Base-by-base conservation (phyloP, 2,797 vertebrate species). In the Notamacropus eugenii region DNA sequence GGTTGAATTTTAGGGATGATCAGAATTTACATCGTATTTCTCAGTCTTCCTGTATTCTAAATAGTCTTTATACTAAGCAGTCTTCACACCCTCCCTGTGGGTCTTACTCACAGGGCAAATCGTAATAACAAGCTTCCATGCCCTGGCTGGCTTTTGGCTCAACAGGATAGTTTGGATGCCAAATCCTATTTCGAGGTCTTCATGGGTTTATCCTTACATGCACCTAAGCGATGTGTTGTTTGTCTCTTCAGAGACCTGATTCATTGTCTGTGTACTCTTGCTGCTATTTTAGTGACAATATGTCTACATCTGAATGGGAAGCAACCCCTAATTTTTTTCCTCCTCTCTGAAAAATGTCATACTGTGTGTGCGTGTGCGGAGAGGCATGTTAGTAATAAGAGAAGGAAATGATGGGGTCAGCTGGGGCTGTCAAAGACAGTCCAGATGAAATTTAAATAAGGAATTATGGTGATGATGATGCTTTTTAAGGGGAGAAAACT, bases 81-180 rank as follows among this genome's bases (percentile, higher is more conserved):
- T 91, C 95, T 97, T 93, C 97, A 96, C 96, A 97, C 96, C 92
- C 96, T 97, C 97, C 96, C 97, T 92, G 96, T 46, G 54, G 97
- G 96, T 95, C 97, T 95, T 90, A 55, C 92, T 95, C 96, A 87
- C 94, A 96, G 95, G 97, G 93, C 96, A 94, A 97, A 94, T 91
- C 97, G 58, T 97, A 97, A 98, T 97, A 96, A 96, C 95, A 97
- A 97, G 97, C 97, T 96, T 95, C 98, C 95, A 91, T 96, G 97
- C 97, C 97, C 97, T 97, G 97, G 97, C 97, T 97, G 97, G 96
- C 97, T 98, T 97, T 98, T 97, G 98, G 98, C 98, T 97, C 95
- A 54, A 50, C 13, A 50, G 96, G 91, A 34, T 46, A 22, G 8
- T 97, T 95, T 90, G 54, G 93, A 31, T 98, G 97, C 54, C 97